A percentile compares a stretch with the other conserved stretches of the same genome.
phyloP scores from a whole-genome alignment of 2,113 vertebrate genomes.

The Acanthochromis polyacanthus region DNA sequence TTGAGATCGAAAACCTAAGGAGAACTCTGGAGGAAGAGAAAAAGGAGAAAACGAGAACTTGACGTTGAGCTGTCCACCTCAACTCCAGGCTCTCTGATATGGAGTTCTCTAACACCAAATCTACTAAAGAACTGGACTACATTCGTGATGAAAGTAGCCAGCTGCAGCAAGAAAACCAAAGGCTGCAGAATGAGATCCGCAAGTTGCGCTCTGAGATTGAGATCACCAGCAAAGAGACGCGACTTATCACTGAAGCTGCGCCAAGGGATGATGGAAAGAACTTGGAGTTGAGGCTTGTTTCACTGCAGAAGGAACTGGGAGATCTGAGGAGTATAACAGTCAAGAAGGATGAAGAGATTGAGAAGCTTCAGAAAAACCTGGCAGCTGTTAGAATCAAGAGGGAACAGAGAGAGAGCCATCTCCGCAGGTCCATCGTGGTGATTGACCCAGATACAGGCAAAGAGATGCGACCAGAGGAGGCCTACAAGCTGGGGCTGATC shows the following conservation, averaged over 20 bases:
- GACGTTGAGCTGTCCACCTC: slow-evolving; percentile 87
- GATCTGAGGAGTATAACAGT: slow-evolving; percentile 89
- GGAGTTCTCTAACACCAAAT: slow-evolving; percentile 96
- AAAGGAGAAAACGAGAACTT: slow-evolving; percentile 86
- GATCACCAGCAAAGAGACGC: slow-evolving; percentile 90
- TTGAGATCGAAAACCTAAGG: slow-evolving; percentile 91
- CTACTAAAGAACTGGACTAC: slow-evolving; percentile 92
- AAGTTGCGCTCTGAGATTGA: slow-evolving; percentile 93
- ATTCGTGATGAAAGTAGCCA: slow-evolving; percentile 93
- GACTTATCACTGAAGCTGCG: slow-evolving; percentile 84
- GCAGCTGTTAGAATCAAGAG: slow-evolving; percentile 89
- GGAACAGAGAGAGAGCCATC: slow-evolving; percentile 95
- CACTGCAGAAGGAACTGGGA: slow-evolving; percentile 90
- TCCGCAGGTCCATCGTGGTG: slow-evolving; percentile 94
- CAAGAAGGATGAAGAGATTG: slow-evolving; percentile 92
- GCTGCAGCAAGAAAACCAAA: slow-evolving; percentile 94
- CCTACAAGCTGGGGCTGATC: slow-evolving; percentile 92
- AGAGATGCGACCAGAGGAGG: slow-evolving; percentile 96
- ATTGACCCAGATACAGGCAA: slow-evolving; percentile 95
- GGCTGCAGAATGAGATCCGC: slow-evolving; percentile 91
- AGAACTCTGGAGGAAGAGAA: slow-evolving; percentile 92
- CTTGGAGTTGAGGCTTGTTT: slow-evolving; percentile 88
- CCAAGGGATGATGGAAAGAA: slow-evolving; percentile 84
- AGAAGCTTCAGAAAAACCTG: slow-evolving; percentile 91
- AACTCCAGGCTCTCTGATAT: slow-evolving; percentile 89